Evolutionary conservation across 2,888 invertebrate genomes (phyloP), one percentile per base, ranked within the genome.

Genomic region (Eretmocerus hayati): DNA sequence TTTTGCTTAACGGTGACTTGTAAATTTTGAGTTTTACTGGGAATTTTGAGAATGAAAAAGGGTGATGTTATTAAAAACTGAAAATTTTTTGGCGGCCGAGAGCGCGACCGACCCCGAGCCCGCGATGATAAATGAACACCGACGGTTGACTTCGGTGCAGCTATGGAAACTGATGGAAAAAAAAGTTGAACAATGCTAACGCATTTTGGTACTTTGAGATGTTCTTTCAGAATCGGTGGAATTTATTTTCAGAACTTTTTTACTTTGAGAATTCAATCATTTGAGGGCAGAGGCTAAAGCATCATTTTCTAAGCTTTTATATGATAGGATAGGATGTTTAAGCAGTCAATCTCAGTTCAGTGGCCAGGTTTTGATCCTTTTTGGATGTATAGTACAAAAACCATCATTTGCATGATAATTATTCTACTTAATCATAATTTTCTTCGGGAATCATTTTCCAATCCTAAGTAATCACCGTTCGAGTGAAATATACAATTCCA

Each of bases 91-190:
- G n/a, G 9, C 11, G 2, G 21, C 21, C 15, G n/a, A 21, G 23
- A 39, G 4, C 20, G 37, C 20, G 22, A 11, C 18, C 31, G 26
- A 44, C 50, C 32, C 26, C 39, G 38, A 8, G 16, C 19, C 44
- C 53, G 22, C 38, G 36, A 26, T 26, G 11, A 44, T 21, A 50
- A 49, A 30, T 50, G 39, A 47, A 21, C 32, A 32, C 21, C 8
- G 9, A 16, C 8, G 31, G 9, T 38, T 45, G 31, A 44, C 13
- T 26, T 38, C 38, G 23, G 43, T 44, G 33, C 35, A 49, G 44
- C 6, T 9, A 47, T 49, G 49, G 49, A 47, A 53, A 53, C 53
- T 30, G n/a, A n/a, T n/a, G n/a, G n/a, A 26, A 42, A 49, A 52
- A 46, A 46, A 44, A 44, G 16, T 41, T 47, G 36, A 47, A 41